Conservation (phyloP, 1,140 invertebrate species). For the Cyrtorhinus lividipennis region DNA sequence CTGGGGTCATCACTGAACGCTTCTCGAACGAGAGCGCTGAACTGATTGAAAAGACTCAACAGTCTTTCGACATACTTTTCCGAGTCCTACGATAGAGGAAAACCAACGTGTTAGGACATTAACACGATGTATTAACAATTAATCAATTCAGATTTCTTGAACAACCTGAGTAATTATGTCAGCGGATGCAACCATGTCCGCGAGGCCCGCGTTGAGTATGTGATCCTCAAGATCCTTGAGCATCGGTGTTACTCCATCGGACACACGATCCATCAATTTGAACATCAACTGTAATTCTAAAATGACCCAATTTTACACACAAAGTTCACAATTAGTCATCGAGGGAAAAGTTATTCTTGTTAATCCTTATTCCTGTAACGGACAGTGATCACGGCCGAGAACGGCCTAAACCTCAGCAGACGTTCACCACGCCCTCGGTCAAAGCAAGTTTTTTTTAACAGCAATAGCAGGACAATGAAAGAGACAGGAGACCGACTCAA, state of each 20-base stretch:
- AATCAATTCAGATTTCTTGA: not conserved
- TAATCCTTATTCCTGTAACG: no score
- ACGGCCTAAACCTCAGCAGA: no score
- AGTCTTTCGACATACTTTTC: conserved; percentile 98
- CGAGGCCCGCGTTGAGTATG: conserved; percentile 82
- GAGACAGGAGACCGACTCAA: no score
- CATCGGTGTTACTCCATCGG: conserved; percentile 86
- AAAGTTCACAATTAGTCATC: no score
- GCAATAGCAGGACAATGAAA: no score
- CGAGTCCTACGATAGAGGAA: conserved; percentile 59
- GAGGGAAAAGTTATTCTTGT: no score
- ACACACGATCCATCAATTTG: conserved; percentile 82
- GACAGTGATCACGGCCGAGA: no score
- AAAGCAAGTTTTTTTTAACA: no score
- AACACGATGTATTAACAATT: not conserved
- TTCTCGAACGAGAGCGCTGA: conserved; percentile 81
- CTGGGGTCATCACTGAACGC: conserved; percentile 95
- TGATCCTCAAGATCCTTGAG: conserved; percentile 81
- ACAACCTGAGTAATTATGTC: conserved; percentile 75
- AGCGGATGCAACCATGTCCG: conserved; percentile 93
- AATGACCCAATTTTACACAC: no score
- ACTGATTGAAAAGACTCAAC: conserved; percentile 80
- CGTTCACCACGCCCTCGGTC: no score
- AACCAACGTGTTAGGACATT: no score
- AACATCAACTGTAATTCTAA: conserved; percentile 82